These are phyloP conservation scores for Telmatochromis sp. DNA, from an alignment of 2,113 vertebrate species.

Conservation along the genomic window DNA sequence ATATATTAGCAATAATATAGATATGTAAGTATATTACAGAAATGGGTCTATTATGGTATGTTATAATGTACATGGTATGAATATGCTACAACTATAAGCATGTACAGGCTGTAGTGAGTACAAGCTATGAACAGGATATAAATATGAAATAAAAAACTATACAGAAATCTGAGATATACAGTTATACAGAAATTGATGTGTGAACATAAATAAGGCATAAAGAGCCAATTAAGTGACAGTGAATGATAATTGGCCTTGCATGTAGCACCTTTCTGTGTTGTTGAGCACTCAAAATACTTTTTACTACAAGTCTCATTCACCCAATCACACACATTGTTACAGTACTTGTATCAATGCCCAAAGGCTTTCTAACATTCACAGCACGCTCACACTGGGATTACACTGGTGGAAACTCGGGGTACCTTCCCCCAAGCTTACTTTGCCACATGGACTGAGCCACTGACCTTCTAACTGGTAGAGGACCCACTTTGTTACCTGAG, in stretches of 20 bases:
- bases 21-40: no score
- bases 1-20: no score
- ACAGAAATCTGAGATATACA: no score
- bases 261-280: fast-evolving
- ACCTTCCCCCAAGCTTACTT: fast-evolving
- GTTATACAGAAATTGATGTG: background rate
- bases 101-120: no score
- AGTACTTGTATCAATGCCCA: background rate
- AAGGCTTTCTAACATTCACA: background rate
- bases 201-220: background rate
- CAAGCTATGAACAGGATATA: no score
- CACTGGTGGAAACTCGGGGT: background rate
- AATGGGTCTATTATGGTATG: no score
- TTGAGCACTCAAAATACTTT: background rate
- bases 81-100: no score
- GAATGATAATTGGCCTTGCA: background rate
- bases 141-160: no score
- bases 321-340: background rate
- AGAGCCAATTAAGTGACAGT: background rate
- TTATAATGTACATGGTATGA: no score
- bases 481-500: background rate
- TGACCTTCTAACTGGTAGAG: fast-evolving
- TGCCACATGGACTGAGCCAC: background rate
- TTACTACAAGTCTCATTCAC: background rate
- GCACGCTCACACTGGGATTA: background rate